Base-by-base conservation (phyloP, 2,113 vertebrate species). In the Boleophthalmus pectinirostris region DNA sequence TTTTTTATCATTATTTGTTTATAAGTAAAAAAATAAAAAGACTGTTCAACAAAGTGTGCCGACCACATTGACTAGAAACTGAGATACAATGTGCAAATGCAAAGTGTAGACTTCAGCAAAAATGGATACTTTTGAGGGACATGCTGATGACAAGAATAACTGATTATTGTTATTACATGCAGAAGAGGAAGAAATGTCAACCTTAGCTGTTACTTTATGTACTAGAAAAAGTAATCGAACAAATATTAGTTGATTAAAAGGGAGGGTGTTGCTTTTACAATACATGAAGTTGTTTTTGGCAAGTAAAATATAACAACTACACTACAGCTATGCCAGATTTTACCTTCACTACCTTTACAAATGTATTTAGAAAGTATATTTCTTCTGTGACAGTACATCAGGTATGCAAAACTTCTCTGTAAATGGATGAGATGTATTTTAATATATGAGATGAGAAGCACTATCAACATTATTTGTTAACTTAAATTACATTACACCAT, bases 1-100 rank as follows among this genome's bases (percentile, higher is more conserved):
- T 79, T n/a, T 20, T 47, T 60, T 43, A 51, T 56, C 20, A 47
- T 14, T 46, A 5, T 66, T 65, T 58, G 56, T 58, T 60, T 60
- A 6, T 15, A 29, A 15, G 24, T 15, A 15, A 60, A 57, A 13
- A 60, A 43, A 43, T 10, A 43, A 43, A 43, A 8, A 38, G 5
- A 3, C 20, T 49, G 47, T 15, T 16, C 3, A 14, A 14, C 2
- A 15, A 49, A 49, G 15, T 18, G 15, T 49, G 47, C 6, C 3
- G n/a, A 51, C 15, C 20, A 53, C 49, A n/a, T 1, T 53, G 49
- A 53, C 20, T 20, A 7, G 0, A 38, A 38, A 38, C 35, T 38
- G 9, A 38, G 35, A 38, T 38, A 38, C 35, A 38, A 38, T n/a
- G 9, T 7, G 35, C 9, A 43, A 43, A 43, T 43, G 10, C 38